Evolutionary conservation across 1,140 invertebrate genomes (phyloP).

Genomic region (Agraylea sexmaculata): DNA sequence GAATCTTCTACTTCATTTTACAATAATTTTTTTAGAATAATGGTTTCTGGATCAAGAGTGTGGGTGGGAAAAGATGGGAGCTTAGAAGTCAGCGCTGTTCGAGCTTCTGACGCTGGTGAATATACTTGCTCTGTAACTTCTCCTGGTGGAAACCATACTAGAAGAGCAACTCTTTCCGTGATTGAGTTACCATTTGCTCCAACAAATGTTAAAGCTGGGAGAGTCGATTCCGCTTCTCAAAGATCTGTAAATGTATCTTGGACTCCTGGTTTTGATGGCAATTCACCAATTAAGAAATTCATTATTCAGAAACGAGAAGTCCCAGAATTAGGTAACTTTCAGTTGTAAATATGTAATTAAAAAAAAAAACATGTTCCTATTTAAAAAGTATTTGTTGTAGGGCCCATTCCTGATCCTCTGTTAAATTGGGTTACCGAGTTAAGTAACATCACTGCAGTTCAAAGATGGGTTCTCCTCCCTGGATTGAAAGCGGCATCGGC

Average conservation of each 20-base stretch:
- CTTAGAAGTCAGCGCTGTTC: conserved; percentile 66
- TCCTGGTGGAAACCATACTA: conserved; percentile 82
- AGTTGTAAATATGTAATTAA: conserved; percentile 14
- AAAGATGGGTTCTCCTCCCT: conserved; percentile 67
- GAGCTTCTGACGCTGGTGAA: conserved; percentile 69
- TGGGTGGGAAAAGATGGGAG: conserved; percentile 64
- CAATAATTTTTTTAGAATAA: conserved; percentile 37
- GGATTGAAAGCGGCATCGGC: conserved; percentile 87
- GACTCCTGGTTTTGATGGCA: conserved; percentile 93
- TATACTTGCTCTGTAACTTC: conserved; percentile 77
- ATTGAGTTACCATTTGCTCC: conserved; percentile 92
- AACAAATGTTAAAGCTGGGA: conserved; percentile 65
- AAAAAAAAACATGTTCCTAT: conserved; percentile 9
- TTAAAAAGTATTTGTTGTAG: conserved; percentile 37
- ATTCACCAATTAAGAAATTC: conserved; percentile 87
- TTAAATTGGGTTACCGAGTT: conserved; percentile 82
- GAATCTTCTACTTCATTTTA: conserved; percentile 1
- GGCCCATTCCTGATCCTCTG: conserved; percentile 66
- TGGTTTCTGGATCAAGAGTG: conserved; percentile 55
- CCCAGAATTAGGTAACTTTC: conserved; percentile 59
- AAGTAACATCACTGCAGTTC: conserved; percentile 70
- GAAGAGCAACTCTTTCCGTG: conserved; percentile 71
- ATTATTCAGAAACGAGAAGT: conserved; percentile 86
- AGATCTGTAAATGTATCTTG: conserved; percentile 82
- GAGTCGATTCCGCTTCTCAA: conserved; percentile 47